Percentiles rank a stretch among this genome's conserved stretches.
phyloP scores from a whole-genome alignment of 2,797 vertebrate genomes.

The Heteromormyrus szaboi region DNA sequence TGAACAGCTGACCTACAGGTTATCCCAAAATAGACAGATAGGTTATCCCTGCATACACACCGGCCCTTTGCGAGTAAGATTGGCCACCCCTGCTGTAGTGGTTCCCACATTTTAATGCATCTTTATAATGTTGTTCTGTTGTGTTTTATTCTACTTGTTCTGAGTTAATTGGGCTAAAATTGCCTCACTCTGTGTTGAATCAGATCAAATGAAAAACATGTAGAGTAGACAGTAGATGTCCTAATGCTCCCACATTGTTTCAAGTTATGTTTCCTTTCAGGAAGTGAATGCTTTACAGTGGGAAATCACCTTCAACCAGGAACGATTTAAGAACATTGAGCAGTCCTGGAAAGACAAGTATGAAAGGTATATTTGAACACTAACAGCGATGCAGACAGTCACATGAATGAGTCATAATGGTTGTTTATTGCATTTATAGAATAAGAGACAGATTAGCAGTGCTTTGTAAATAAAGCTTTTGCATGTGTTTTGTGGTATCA shows the following conservation, averaged over 20 bases:
- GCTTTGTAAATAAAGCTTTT: not conserved
- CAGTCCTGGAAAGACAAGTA: constrained; percentile 75
- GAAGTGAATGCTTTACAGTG: constrained; percentile 84
- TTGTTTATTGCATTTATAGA: not conserved
- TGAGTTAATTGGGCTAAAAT: not conserved
- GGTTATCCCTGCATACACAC: too few relatives aligned
- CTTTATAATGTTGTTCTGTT: not conserved
- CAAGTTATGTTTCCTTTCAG: constrained; percentile 45
- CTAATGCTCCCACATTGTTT: not conserved
- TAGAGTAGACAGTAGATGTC: not conserved
- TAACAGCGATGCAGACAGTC: not conserved
- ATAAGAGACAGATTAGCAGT: not conserved
- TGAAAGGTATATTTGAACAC: constrained; percentile 62
- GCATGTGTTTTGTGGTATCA: constrained; percentile 42
- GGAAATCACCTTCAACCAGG: constrained; percentile 83
- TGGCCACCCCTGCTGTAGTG: not conserved
- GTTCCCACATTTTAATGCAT: not conserved
- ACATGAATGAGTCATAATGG: not conserved
- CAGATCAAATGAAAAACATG: not conserved
- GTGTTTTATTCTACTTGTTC: not conserved
- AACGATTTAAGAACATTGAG: constrained; percentile 76
- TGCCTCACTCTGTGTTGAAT: not conserved
- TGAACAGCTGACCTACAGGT: too few relatives aligned
- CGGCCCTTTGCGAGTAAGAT: too few relatives aligned
- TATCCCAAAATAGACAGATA: too few relatives aligned